These are phyloP conservation scores for Papilio elwesi DNA, from an alignment of 2,888 invertebrate species.

Conservation along the genomic window DNA sequence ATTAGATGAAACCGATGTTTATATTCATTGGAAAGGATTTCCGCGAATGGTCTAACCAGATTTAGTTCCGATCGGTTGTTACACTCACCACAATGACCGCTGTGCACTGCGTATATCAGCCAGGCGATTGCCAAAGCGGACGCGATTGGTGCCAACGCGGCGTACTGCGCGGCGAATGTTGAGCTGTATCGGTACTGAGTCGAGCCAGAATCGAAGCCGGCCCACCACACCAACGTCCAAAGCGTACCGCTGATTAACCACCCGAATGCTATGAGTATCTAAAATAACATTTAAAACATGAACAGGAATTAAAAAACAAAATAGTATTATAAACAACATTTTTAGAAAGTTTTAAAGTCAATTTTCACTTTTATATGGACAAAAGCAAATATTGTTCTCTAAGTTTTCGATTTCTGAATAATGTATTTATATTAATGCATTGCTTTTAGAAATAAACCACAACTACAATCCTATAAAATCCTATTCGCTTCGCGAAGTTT, in stretches of 20 bases:
- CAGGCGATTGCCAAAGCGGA: conserved; percentile 85
- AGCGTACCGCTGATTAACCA: conserved; percentile 78
- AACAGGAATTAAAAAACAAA: conserved; percentile 1
- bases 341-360: neutral
- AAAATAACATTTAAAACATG: conserved; percentile 16
- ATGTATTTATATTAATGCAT: neutral
- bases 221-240: conserved; percentile 84
- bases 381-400: too few species aligned
- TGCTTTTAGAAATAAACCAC: too few species aligned
- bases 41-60: conserved; percentile 25
- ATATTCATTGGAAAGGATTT: conserved; percentile 28
- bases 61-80: conserved; percentile 32
- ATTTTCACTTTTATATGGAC: neutral
- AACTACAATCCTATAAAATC: too few species aligned
- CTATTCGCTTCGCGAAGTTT: neutral
- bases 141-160: conserved; percentile 86
- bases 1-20: conserved; percentile 28
- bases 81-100: conserved; percentile 78
- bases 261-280: conserved; percentile 81
- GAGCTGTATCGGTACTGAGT: conserved; percentile 85
- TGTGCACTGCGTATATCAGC: conserved; percentile 86
- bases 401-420: neutral
- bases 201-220: conserved; percentile 83
- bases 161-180: conserved; percentile 86
- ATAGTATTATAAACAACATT: neutral